A percentile compares a stretch with the other conserved stretches of the same genome.
Conservation (phyloP, 2,113 vertebrate species). For the Scophthalmus maximus region DNA sequence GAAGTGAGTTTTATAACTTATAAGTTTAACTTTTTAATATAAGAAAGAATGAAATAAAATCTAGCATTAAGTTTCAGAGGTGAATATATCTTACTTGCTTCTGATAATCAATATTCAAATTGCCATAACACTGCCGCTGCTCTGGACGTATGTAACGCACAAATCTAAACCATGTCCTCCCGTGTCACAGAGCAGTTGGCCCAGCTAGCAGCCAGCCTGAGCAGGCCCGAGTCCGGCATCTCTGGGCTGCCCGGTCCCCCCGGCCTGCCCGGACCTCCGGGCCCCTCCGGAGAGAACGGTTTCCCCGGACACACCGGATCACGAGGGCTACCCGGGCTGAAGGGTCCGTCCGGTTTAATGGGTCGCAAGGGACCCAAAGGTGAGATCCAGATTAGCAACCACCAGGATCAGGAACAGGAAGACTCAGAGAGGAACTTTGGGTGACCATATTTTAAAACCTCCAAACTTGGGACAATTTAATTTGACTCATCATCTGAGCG, state of each 20-base stretch:
- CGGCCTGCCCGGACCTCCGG: constrained; percentile 86
- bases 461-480: too few species aligned
- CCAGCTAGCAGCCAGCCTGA: constrained; percentile 93
- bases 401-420: too few species aligned
- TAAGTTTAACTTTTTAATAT: too few species aligned
- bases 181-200: constrained; percentile 90
- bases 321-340: constrained; percentile 92
- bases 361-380: constrained; percentile 94
- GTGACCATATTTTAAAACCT: too few species aligned
- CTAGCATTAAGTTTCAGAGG: too few species aligned
- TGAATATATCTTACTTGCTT: too few species aligned
- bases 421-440: too few species aligned
- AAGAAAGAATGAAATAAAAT: too few species aligned
- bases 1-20: too few species aligned
- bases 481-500: too few species aligned
- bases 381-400: constrained; percentile 66
- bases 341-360: constrained; percentile 90
- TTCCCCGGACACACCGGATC: constrained; percentile 92
- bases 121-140: neutral
- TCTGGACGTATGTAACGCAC: neutral
- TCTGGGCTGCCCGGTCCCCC: constrained; percentile 87
- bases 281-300: constrained; percentile 89
- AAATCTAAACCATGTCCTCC: neutral
- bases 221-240: constrained; percentile 88
- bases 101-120: too few species aligned